Conservation (phyloP, 2,797 vertebrate species). For the Emydoidea blandingii region DNA sequence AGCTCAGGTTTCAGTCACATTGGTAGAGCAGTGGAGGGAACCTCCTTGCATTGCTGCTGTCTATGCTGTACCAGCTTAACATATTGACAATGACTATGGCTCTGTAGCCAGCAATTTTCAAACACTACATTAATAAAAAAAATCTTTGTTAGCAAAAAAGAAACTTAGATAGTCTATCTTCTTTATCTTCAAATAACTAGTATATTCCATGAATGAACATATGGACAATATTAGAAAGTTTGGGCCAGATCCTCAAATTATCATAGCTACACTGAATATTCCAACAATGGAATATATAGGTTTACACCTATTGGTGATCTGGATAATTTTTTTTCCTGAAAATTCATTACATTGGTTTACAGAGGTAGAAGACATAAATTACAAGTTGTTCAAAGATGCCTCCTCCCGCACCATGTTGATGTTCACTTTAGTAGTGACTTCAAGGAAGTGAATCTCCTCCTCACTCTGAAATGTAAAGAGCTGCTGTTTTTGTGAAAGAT, state of each 20-base stretch:
- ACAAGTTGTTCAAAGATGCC: not conserved
- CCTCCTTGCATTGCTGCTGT: not conserved
- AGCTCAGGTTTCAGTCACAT: not conserved
- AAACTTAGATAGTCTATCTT: not conserved
- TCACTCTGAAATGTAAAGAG: not conserved
- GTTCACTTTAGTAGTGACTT: not conserved
- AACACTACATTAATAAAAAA: constrained; percentile 1
- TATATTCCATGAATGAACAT: not conserved
- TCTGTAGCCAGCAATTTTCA: not conserved
- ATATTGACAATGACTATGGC: not conserved
- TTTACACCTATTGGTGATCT: not conserved
- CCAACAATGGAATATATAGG: not conserved
- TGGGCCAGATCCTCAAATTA: not conserved
- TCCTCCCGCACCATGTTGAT: not conserved
- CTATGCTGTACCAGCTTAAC: not conserved
- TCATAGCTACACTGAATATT: not conserved
- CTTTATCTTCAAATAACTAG: not conserved
- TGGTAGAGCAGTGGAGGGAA: constrained; percentile 5
- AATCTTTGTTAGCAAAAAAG: not conserved
- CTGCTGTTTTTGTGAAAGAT: not conserved
- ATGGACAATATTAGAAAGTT: not conserved
- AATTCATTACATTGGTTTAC: not conserved
- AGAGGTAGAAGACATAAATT: not conserved
- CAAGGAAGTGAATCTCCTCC: not conserved
- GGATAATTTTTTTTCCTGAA: not conserved